Conservation (phyloP, 2,888 invertebrate genomes). For the Troides helena region DNA sequence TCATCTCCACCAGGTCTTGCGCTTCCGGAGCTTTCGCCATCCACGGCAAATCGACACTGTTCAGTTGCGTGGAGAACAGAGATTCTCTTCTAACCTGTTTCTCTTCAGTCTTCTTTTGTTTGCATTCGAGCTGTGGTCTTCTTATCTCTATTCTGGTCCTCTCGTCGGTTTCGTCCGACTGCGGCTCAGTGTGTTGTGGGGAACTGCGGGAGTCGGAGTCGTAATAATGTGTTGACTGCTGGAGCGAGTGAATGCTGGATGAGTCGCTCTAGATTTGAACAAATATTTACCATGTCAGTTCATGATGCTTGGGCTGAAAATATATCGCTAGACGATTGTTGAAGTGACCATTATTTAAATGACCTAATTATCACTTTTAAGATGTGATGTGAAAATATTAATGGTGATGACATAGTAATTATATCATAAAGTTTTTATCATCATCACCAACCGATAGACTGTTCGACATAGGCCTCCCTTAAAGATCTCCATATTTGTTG, state of each 20-base stretch:
- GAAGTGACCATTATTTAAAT: too few relatives aligned
- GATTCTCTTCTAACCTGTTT: slow-evolving; percentile 47
- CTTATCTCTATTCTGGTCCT: slow-evolving; percentile 29
- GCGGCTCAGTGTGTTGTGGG: slow-evolving; percentile 32
- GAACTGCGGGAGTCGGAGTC: slow-evolving; percentile 63
- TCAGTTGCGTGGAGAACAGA: slow-evolving; percentile 57
- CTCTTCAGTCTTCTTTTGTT: slow-evolving; percentile 44
- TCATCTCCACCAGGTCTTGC: slow-evolving; percentile 53
- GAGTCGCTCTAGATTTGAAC: slow-evolving; percentile 56
- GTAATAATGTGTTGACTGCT: slow-evolving; percentile 47
- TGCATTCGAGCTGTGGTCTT: slow-evolving; percentile 34
- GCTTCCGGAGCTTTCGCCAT: slow-evolving; percentile 42
- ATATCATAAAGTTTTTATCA: too few relatives aligned
- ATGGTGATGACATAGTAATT: too few relatives aligned
- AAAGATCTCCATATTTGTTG: too few relatives aligned
- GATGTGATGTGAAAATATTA: too few relatives aligned
- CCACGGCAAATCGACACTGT: slow-evolving; percentile 66
- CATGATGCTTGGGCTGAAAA: too few relatives aligned
- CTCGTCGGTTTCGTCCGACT: slow-evolving; percentile 32
- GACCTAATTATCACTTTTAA: too few relatives aligned
- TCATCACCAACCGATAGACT: too few relatives aligned
- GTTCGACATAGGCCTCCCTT: too few relatives aligned
- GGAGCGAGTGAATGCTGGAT: slow-evolving; percentile 60
- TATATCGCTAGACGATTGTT: too few relatives aligned
- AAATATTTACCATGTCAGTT: not conserved